Evolutionary conservation across 2,888 invertebrate genomes (phyloP), one percentile per base, ranked within the genome.

Genomic region (Barypeithes pellucidus): DNA sequence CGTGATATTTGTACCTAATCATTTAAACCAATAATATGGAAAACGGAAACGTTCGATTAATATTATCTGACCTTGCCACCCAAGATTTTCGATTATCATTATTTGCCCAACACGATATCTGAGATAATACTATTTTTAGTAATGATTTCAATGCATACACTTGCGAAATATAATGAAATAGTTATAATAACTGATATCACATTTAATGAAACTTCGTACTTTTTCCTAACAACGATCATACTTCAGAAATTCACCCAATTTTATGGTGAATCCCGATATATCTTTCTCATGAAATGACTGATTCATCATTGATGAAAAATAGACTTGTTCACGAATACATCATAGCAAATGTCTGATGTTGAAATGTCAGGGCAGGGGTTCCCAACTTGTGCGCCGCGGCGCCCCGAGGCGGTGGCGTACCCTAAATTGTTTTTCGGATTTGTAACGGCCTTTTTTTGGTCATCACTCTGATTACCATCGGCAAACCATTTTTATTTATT

Each of bases 111-210:
- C 33, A 14, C 9, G 70, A 70, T 70, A 70, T 63, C 52, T 16
- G 41, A 57, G 70, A 70, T 63, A 71, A 67, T 11, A 68, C 52
- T 68, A 68, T 68, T 68, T 68, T 68, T 68, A 68, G 68, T 61
- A 18, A 61, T 68, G 68, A 68, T 61, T 68, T 68, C 68, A 68
- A 16, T 68, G 36, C 41, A 20, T 59, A 59, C 36, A 47, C 59
- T 33, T 67, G 61, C 14, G 18, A 50, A 52, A 39, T 18, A 52
- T 11, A 60, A 60, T 39, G 12, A 41, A 24, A 24, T 50, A 22
- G 22, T 50, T 43, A 7, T 7, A 43, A 22, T 5, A n/a, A 33
- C 3, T 33, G 8, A 54, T 54, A 33, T 54, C n/a, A 5, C 22
- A 24, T 54, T 11, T 54, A 24, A 2, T 22, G 29, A 33, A 52